phyloP scores from a whole-genome alignment of 2,113 vertebrate genomes.

The Seriola quinqueradiata region DNA sequence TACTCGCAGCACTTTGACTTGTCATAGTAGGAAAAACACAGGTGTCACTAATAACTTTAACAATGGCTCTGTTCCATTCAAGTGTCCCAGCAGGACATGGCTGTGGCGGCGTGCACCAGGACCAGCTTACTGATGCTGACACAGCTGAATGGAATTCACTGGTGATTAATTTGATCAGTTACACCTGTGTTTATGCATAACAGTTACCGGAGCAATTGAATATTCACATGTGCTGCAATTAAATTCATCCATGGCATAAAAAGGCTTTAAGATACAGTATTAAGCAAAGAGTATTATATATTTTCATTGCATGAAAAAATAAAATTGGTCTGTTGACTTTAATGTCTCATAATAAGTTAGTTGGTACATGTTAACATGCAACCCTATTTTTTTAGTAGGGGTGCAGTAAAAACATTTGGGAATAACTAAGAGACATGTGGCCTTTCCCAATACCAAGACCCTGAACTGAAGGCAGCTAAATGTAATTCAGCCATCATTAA shows the following conservation, averaged over 20 bases:
- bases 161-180: neutral
- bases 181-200: neutral
- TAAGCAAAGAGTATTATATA: constrained; percentile 28
- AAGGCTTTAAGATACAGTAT: constrained; percentile 24
- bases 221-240: neutral
- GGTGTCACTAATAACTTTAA: neutral
- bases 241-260: neutral
- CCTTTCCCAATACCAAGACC: neutral
- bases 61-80: neutral
- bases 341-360: neutral
- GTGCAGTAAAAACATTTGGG: no score
- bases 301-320: constrained; percentile 26
- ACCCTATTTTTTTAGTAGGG: no score
- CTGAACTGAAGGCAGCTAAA: neutral
- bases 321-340: neutral
- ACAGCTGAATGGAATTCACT: constrained; percentile 1
- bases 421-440: no score
- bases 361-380: no score
- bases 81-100: no score
- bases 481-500: neutral
- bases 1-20: neutral
- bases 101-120: constrained; percentile 1
- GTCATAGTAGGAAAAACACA: neutral
- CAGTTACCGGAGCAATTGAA: neutral
- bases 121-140: neutral